Percentiles rank a stretch among this genome's conserved stretches.
These are phyloP conservation scores for Cyanoliseus patagonus DNA, from an alignment of 2,113 vertebrate genomes.

Conservation along the genomic window DNA sequence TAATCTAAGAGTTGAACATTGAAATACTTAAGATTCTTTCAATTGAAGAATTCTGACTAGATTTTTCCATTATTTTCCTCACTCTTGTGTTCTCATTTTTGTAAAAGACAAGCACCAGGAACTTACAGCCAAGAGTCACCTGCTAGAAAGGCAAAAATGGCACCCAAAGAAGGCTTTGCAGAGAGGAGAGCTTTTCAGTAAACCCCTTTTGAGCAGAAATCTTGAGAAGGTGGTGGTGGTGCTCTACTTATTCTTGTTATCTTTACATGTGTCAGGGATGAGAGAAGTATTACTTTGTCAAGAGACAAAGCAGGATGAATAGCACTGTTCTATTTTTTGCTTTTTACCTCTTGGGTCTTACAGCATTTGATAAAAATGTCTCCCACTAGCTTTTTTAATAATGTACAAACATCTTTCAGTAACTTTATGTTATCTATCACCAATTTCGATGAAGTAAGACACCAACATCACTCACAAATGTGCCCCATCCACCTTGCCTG, in stretches of 20 bases:
- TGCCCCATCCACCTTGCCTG: background rate
- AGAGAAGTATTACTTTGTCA: background rate
- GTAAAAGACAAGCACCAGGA: background rate
- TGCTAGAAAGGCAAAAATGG: background rate
- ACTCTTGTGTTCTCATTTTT: background rate
- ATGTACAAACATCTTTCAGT: background rate
- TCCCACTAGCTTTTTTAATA: background rate
- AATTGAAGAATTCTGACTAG: background rate
- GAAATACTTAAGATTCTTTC: background rate
- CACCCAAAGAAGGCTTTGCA: background rate
- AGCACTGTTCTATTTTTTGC: background rate
- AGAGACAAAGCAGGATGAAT: background rate
- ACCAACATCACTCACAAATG: background rate
- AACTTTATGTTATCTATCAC: background rate
- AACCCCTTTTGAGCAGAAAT: background rate
- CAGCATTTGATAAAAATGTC: background rate
- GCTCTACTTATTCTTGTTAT: background rate
- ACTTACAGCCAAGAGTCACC: background rate
- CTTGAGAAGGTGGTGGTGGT: background rate
- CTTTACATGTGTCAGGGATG: background rate
- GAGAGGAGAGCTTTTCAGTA: background rate
- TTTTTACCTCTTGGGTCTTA: background rate
- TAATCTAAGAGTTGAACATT: background rate
- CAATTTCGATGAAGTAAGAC: background rate
- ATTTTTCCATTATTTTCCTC: background rate